Percentiles rank a stretch among this genome's conserved stretches.
These are phyloP conservation scores for Tipula lateralis DNA, from an alignment of 2,888 invertebrate species.

Conservation along the genomic window DNA sequence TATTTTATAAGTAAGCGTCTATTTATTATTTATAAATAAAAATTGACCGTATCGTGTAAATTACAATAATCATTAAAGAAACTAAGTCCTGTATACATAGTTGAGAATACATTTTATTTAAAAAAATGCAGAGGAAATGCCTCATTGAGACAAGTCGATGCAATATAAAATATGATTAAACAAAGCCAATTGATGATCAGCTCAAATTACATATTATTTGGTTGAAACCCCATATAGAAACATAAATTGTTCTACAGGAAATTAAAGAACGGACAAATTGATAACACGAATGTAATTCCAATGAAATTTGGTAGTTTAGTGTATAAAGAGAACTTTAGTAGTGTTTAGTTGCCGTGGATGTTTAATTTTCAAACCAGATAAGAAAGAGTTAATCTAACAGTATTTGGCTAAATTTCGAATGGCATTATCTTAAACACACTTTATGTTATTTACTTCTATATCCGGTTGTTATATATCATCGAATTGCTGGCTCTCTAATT, in stretches of 20 bases:
- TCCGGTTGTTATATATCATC: no score
- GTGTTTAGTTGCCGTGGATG: background rate
- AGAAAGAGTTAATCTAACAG: no score
- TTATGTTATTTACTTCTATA: no score
- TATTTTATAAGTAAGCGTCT: background rate
- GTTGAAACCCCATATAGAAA: background rate
- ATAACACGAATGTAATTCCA: background rate
- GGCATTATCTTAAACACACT: no score
- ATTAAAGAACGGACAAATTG: background rate
- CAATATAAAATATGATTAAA: background rate
- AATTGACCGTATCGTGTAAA: background rate
- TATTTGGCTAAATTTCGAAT: no score
- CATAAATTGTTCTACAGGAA: no score
- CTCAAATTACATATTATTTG: background rate
- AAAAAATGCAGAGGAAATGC: background rate
- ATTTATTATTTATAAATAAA: background rate
- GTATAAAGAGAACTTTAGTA: background rate
- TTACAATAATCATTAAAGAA: background rate
- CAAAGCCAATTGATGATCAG: background rate
- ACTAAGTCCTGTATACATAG: background rate
- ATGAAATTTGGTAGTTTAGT: background rate
- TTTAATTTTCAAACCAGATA: background rate
- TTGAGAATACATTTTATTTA: background rate
- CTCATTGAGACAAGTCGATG: background rate
- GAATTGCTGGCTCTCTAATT: no score